Evolutionary conservation across 2,113 vertebrate genomes (phyloP).

Genomic region (Caretta caretta): DNA sequence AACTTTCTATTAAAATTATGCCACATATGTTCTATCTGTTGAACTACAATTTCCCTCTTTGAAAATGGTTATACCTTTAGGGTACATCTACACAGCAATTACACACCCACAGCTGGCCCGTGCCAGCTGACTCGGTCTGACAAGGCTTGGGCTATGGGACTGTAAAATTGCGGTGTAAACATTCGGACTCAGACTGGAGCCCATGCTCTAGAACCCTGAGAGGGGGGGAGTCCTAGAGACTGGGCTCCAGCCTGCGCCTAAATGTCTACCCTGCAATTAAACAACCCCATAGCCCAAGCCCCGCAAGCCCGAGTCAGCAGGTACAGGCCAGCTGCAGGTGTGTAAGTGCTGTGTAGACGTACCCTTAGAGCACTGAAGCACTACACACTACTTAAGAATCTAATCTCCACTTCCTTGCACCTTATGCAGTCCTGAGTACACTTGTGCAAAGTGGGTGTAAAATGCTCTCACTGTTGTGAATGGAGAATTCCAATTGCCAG

Average conservation of each 20-base stretch:
- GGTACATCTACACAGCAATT: not conserved
- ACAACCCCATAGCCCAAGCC: not conserved
- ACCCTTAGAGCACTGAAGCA: conserved; percentile 59
- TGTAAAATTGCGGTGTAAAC: not conserved
- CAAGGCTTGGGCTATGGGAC: not conserved
- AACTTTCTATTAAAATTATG: conserved; percentile 42
- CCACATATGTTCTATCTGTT: conserved; percentile 51
- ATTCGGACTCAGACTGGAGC: not conserved
- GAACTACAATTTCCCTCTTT: conserved; percentile 52
- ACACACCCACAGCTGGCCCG: not conserved
- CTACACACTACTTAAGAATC: conserved; percentile 48
- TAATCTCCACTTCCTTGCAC: not conserved
- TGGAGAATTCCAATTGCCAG: conserved; percentile 11
- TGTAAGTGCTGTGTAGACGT: not conserved
- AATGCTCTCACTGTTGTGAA: not conserved
- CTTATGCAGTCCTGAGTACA: not conserved
- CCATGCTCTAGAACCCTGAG: not conserved
- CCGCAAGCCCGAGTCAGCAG: not conserved
- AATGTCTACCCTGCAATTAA: not conserved
- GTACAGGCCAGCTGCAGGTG: not conserved
- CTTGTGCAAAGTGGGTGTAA: conserved; percentile 32
- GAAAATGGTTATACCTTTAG: conserved; percentile 18
- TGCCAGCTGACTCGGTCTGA: not conserved
- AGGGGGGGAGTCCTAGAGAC: not conserved
- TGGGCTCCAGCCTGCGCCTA: not conserved